Evolutionary conservation across 2,888 invertebrate species (phyloP), one percentile per base, ranked within the genome.

Genomic region (Onthophagus sagittarius): DNA sequence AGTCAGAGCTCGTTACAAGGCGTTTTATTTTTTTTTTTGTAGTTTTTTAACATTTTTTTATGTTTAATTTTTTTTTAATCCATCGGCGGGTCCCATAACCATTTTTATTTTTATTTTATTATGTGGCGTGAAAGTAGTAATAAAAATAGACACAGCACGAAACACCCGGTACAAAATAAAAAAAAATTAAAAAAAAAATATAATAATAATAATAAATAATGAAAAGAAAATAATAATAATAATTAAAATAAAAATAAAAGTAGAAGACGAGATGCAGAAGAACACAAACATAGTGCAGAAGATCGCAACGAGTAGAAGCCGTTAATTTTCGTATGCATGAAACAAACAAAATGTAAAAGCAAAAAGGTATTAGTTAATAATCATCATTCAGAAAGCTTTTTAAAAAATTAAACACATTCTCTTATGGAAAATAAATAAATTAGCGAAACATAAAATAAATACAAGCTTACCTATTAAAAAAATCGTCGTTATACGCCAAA

Each of bases 1-100:
- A 53, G 39, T 84, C 83, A 85, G 23, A 23, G 67, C 83, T 83
- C 83, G 84, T 83, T 84, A 84, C 84, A 84, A 84, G 84, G 84
- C 80, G 70, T 74, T 73, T 80, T 81, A 80, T 64, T 67, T 67
- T 67, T 67, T 67, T 15, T 15, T 15, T 67, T 15, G 14, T 14
- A 63, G 23, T 23, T 23, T 23, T n/a, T 23, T 23, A 23, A 23
- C 23, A 11, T 15, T 14, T 63, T 63, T 63, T 63, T 15, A 5
- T 63, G 63, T 14, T 63, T 15, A 63, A 67, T 15, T 7, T 32
- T 23, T 65, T 32, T 32, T 31, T 23, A 23, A 64, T 15, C 64
- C 64, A 64, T 15, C 23, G 23, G 13, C 67, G 31, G n/a, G 67
- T 67, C 67, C 23, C 67, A 67, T n/a, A 23, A 23, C 67, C 67